Evolutionary conservation across 2,888 invertebrate genomes (phyloP).

Genomic region (Ceraclea dissimilis): DNA sequence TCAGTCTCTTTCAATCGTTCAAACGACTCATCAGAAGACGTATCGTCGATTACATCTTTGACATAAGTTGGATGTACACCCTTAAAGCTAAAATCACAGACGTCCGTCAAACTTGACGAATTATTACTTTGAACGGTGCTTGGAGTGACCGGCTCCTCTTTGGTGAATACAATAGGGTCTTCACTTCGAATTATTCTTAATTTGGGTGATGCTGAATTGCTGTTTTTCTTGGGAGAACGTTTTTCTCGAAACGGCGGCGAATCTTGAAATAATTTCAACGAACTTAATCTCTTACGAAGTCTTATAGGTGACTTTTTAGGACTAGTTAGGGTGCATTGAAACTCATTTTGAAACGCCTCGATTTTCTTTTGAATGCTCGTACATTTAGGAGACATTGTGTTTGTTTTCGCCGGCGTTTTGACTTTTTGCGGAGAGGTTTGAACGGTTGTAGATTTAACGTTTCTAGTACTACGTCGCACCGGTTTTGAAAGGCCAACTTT

Average conservation of each 20-base stretch:
- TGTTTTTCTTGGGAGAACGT: neutral
- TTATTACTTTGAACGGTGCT: neutral
- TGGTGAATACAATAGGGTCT: no score
- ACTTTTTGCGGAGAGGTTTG: neutral
- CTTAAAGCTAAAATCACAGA: neutral
- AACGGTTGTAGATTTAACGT: conserved; percentile 12
- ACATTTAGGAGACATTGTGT: neutral
- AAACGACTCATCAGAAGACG: neutral
- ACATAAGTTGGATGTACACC: neutral
- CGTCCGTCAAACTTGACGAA: neutral
- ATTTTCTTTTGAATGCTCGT: conserved; percentile 16
- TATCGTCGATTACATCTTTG: neutral
- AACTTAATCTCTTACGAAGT: neutral
- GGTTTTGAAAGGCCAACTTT: conserved; percentile 41
- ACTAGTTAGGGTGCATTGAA: conserved; percentile 12
- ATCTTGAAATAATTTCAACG: conserved; percentile 19
- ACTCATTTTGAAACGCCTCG: conserved; percentile 12
- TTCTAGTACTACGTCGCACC: conserved; percentile 31
- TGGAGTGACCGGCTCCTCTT: neutral
- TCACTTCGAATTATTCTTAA: no score
- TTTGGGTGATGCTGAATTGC: neutral
- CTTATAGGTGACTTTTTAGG: conserved; percentile 19
- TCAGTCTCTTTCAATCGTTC: neutral
- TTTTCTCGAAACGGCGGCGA: conserved; percentile 22
- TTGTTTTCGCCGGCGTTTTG: neutral